phyloP scores from a whole-genome alignment of 1,140 invertebrate species.

The Laupala kohalensis region DNA sequence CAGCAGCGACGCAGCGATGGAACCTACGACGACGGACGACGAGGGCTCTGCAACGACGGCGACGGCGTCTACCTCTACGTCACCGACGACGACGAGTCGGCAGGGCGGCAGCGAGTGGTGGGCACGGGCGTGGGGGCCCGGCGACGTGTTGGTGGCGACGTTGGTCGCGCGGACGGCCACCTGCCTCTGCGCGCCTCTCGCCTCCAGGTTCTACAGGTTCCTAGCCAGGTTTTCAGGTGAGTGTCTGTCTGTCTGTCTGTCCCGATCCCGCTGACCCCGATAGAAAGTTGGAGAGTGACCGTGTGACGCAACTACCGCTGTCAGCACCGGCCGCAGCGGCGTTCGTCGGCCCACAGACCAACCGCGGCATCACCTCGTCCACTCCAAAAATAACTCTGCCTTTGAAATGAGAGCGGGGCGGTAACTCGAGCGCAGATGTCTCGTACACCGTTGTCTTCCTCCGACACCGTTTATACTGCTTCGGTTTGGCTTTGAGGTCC shows the following conservation, averaged over 20 bases:
- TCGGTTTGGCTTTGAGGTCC: neutral
- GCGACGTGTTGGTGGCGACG: neutral
- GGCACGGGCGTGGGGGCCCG: neutral
- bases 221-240: constrained; percentile 14
- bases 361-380: neutral
- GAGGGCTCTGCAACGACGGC: neutral
- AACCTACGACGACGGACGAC: neutral
- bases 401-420: neutral
- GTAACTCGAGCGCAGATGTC: neutral
- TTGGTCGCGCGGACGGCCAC: constrained; percentile 8
- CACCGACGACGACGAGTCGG: neutral
- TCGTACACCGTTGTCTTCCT: neutral
- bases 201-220: constrained; percentile 13
- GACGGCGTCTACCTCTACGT: too few species aligned
- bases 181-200: constrained; percentile 7
- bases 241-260: neutral
- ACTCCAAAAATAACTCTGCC: neutral
- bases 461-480: too few species aligned
- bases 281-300: neutral
- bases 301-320: neutral
- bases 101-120: neutral
- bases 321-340: neutral
- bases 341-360: neutral
- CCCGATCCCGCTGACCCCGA: neutral
- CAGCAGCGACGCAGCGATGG: neutral